Percentiles rank a stretch among this genome's conserved stretches.
phyloP scores from a whole-genome alignment of 2,113 vertebrate species.

The Periophthalmus modestus region DNA sequence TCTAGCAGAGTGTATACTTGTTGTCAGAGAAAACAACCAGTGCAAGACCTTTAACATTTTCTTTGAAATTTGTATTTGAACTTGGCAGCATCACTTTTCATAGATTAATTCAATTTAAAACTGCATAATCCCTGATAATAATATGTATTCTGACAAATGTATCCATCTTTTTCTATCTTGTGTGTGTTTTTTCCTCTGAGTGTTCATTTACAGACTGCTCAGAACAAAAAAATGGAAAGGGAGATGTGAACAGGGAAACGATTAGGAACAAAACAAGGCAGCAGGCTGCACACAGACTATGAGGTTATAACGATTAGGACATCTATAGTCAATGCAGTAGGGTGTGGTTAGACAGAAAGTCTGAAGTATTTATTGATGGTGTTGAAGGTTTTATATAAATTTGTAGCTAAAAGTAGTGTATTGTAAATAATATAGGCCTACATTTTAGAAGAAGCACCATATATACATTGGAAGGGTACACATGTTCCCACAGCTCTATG shows the following conservation, averaged over 20 bases:
- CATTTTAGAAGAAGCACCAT: no score
- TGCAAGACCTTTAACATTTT: no score
- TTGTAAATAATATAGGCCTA: no score
- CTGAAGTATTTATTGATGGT: background rate
- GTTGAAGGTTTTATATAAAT: no score
- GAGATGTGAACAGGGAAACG: conserved; percentile 21
- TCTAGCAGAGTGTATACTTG: background rate
- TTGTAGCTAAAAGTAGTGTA: no score
- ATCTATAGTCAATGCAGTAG: conserved; percentile 40
- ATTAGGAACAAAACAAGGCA: conserved; percentile 26
- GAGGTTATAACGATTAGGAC: conserved; percentile 31
- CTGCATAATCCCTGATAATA: conserved; percentile 15
- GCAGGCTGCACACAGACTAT: conserved; percentile 15
- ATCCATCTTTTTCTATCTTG: no score
- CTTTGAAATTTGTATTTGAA: background rate
- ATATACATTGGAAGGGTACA: no score
- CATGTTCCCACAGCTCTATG: no score
- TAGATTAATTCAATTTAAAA: conserved; percentile 21
- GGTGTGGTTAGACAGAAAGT: conserved; percentile 45
- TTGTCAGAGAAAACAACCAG: background rate
- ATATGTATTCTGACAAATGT: conserved; percentile 39
- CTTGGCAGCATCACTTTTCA: conserved; percentile 51
- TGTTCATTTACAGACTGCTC: conserved; percentile 68
- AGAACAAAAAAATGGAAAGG: conserved; percentile 30
- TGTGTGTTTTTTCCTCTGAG: conserved; percentile 26